Evolutionary conservation across 2,888 invertebrate species (phyloP).

Genomic region (Steinernema carpocapsae): DNA sequence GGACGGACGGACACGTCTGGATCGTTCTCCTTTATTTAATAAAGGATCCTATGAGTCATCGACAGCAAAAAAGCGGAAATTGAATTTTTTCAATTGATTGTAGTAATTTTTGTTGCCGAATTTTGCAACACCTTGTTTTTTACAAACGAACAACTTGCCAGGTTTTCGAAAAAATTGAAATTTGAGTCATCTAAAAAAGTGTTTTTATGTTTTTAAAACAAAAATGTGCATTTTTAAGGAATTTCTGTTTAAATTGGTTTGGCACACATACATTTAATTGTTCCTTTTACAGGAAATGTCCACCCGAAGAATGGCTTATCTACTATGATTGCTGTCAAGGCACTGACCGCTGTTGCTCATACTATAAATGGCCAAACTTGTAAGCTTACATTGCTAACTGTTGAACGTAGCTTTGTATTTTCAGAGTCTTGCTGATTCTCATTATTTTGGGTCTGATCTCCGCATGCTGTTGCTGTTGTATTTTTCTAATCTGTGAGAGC

Average conservation of each 20-base stretch:
- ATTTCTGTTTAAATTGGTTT: not conserved
- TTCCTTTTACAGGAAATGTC: not conserved
- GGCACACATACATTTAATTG: not conserved
- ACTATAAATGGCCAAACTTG: conserved; percentile 9
- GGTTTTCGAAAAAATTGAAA: not conserved
- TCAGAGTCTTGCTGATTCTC: not conserved
- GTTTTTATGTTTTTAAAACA: not conserved
- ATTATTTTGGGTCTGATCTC: not conserved
- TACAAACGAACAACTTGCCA: not conserved
- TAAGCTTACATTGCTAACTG: not conserved
- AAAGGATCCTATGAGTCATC: too few species aligned
- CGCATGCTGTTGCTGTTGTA: not conserved
- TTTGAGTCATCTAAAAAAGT: not conserved
- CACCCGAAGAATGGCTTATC: conserved; percentile 1
- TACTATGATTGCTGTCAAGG: conserved; percentile 18
- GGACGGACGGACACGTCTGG: too few species aligned
- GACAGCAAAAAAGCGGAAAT: too few species aligned
- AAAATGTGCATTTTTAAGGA: not conserved
- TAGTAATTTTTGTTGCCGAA: not conserved
- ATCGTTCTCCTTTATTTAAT: too few species aligned
- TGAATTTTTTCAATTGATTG: too few species aligned
- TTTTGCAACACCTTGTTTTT: not conserved
- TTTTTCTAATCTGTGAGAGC: not conserved
- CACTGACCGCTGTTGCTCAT: not conserved
- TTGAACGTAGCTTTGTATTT: not conserved